phyloP scores from a whole-genome alignment of 2,113 vertebrate species.

The Nannospalax galili region DNA sequence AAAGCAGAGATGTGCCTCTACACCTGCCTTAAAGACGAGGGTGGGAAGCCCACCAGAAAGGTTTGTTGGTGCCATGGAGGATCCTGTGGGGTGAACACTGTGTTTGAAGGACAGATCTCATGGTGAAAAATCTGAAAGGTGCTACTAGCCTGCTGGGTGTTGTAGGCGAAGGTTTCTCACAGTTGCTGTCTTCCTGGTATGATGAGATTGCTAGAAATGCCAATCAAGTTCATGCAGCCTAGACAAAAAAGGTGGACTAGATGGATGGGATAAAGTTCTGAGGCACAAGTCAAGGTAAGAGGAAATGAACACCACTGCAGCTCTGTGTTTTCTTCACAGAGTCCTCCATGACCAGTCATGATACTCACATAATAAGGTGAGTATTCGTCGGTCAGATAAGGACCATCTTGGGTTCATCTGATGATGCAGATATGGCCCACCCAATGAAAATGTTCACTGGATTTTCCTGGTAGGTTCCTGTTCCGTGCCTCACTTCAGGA shows the following conservation, averaged over 20 bases:
- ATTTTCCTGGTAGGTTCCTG: neutral
- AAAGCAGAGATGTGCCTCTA: neutral
- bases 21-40: fast-evolving
- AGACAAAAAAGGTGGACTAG: neutral
- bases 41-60: neutral
- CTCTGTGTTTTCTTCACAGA: neutral
- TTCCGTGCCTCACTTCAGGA: neutral
- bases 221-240: neutral
- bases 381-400: neutral
- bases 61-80: no score
- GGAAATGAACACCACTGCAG: neutral
- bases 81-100: neutral
- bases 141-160: fast-evolving
- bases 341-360: fast-evolving
- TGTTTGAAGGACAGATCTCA: fast-evolving
- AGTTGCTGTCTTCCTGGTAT: neutral
- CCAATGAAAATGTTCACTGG: neutral
- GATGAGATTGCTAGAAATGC: no score
- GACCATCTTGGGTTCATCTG: neutral
- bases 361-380: neutral
- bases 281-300: neutral
- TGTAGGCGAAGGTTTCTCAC: neutral
- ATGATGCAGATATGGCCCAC: fast-evolving
- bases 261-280: fast-evolving
- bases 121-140: fast-evolving